These are phyloP conservation scores for Thalassoma bifasciatum DNA, from an alignment of 2,113 vertebrate genomes.

Conservation along the genomic window DNA sequence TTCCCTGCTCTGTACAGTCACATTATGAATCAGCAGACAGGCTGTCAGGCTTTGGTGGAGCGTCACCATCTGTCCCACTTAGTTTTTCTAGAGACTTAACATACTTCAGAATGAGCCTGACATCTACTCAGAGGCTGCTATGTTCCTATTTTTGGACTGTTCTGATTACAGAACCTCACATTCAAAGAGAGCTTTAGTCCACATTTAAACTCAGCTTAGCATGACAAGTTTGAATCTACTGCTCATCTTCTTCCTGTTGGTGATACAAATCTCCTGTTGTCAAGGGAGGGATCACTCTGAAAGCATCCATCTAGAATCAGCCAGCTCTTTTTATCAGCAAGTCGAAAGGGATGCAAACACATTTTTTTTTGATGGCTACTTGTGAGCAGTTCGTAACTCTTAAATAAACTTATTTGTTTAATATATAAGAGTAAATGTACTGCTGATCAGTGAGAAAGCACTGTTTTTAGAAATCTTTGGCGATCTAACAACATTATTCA, in stretches of 20 bases:
- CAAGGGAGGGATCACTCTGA: neutral
- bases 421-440: too few species aligned
- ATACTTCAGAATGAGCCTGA: constrained; percentile 47
- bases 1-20: constrained; percentile 43
- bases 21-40: constrained; percentile 66
- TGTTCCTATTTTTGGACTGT: constrained; percentile 55
- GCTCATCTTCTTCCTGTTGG: constrained; percentile 3
- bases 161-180: constrained; percentile 42
- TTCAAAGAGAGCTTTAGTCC: constrained; percentile 11
- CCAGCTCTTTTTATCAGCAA: constrained; percentile 14
- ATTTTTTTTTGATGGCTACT: neutral
- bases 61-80: constrained; percentile 63
- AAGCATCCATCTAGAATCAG: neutral
- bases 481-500: neutral
- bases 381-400: neutral
- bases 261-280: constrained; percentile 2
- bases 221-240: constrained; percentile 17
- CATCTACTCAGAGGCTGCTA: constrained; percentile 42
- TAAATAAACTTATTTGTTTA: neutral
- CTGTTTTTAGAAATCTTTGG: neutral
- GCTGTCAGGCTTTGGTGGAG: constrained; percentile 50
- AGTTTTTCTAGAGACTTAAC: constrained; percentile 43
- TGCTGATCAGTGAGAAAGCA: too few species aligned
- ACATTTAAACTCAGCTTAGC: constrained; percentile 17
- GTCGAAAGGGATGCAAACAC: neutral